These are phyloP conservation scores for Eutrigla gurnardus DNA, from an alignment of 2,797 vertebrate genomes.

Conservation along the genomic window DNA sequence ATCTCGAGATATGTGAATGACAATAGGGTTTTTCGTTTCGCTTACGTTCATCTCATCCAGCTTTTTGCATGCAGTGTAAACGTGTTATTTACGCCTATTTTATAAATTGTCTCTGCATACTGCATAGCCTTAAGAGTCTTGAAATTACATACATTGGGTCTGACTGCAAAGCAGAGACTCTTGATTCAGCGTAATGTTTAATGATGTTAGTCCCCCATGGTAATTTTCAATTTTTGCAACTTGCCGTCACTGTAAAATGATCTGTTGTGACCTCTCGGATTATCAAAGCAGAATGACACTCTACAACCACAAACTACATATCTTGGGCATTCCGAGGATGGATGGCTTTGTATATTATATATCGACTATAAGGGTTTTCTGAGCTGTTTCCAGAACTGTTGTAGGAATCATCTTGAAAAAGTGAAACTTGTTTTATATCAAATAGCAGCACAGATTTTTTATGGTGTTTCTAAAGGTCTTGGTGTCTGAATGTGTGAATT, in stretches of 20 bases:
- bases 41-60: too few species aligned
- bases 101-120: not conserved
- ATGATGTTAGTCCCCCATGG: too few species aligned
- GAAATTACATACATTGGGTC: not conserved
- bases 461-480: too few species aligned
- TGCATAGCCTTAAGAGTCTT: not conserved
- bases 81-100: not conserved
- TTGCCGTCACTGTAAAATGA: not conserved
- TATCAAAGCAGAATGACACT: not conserved
- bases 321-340: too few species aligned
- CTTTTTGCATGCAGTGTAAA: not conserved
- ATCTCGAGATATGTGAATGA: too few species aligned
- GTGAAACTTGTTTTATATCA: not conserved
- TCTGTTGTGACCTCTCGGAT: not conserved
- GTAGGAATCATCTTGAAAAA: not conserved
- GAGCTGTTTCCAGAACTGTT: too few species aligned
- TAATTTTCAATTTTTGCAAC: not conserved
- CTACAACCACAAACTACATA: too few species aligned
- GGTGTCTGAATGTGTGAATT: too few species aligned
- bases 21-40: too few species aligned
- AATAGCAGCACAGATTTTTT: not conserved
- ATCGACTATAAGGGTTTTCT: too few species aligned
- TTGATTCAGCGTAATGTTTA: too few species aligned
- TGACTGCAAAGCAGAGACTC: not conserved
- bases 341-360: too few species aligned